These are phyloP conservation scores for Lasioglossum pauxillum DNA, from an alignment of 2,888 invertebrate species.

Conservation along the genomic window DNA sequence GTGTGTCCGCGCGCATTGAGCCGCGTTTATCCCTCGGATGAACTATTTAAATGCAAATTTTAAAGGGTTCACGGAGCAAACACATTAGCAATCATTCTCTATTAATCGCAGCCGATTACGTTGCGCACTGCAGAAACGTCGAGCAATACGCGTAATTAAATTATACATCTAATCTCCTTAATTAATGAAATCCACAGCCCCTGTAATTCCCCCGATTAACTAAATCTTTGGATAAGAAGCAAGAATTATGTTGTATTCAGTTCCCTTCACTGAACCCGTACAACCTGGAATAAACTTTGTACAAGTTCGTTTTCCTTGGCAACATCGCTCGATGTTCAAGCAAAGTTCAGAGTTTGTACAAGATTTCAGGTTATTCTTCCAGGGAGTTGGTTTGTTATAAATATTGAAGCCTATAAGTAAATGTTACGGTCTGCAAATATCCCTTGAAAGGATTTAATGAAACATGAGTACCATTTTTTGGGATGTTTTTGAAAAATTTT, in stretches of 20 bases:
- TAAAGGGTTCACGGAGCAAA: conserved; percentile 32
- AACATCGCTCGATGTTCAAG: not conserved
- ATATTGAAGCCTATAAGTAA: not conserved
- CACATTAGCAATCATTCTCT: conserved; percentile 42
- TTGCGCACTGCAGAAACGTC: not conserved
- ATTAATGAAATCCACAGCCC: not conserved
- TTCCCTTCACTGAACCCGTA: not conserved
- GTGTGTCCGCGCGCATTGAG: conserved; percentile 17
- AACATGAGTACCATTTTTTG: no score
- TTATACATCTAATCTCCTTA: conserved; percentile 11
- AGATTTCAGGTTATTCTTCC: not conserved
- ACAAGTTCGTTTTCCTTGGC: not conserved
- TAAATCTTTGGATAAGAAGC: conserved; percentile 8
- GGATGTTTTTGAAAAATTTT: not conserved
- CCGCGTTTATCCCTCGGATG: conserved; percentile 47
- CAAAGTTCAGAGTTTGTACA: not conserved
- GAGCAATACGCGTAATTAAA: not conserved
- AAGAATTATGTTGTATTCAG: not conserved
- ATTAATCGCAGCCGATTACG: conserved; percentile 33
- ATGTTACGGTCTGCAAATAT: not conserved
- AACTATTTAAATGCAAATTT: conserved; percentile 58
- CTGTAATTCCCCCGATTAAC: not conserved
- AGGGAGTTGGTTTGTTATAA: not conserved
- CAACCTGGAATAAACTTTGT: not conserved
- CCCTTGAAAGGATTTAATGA: no score